A percentile compares a stretch with the other conserved stretches of the same genome.
Evolutionary conservation across 2,888 invertebrate genomes (phyloP).

Genomic region (Xestobium rufovillosum): DNA sequence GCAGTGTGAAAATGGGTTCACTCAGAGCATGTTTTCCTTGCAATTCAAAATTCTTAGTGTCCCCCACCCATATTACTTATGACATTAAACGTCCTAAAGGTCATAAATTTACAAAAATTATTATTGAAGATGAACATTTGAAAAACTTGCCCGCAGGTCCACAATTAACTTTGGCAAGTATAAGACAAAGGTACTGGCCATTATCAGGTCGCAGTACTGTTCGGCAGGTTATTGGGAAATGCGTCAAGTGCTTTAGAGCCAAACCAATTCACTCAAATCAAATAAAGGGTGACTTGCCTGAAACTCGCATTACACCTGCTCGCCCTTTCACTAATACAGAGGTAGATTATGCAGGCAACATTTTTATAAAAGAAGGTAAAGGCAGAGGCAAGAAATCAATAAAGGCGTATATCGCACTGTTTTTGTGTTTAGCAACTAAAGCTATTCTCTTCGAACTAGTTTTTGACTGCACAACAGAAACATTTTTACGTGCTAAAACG

Average conservation of each 20-base stretch:
- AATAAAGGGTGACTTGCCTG: conserved; percentile 4
- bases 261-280: not conserved
- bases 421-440: too few relatives aligned
- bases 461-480: too few relatives aligned
- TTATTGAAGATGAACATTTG: not conserved
- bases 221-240: not conserved
- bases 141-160: not conserved
- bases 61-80: too few relatives aligned
- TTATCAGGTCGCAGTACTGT: not conserved
- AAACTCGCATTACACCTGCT: not conserved
- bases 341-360: conserved; percentile 2
- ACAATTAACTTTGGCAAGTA: not conserved
- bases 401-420: too few relatives aligned
- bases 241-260: not conserved
- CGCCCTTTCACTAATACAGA: not conserved
- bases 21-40: too few relatives aligned
- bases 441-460: too few relatives aligned
- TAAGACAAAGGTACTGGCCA: not conserved
- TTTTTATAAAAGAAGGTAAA: conserved; percentile 1
- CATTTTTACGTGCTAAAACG: too few relatives aligned
- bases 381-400: too few relatives aligned
- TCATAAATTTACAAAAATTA: conserved; percentile 1
- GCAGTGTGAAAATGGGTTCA: too few relatives aligned
- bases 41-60: too few relatives aligned
- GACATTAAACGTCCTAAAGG: too few relatives aligned